Evolutionary conservation across 2,113 vertebrate genomes (phyloP), one percentile per base, ranked within the genome.

Genomic region (Mustela nigripes): DNA sequence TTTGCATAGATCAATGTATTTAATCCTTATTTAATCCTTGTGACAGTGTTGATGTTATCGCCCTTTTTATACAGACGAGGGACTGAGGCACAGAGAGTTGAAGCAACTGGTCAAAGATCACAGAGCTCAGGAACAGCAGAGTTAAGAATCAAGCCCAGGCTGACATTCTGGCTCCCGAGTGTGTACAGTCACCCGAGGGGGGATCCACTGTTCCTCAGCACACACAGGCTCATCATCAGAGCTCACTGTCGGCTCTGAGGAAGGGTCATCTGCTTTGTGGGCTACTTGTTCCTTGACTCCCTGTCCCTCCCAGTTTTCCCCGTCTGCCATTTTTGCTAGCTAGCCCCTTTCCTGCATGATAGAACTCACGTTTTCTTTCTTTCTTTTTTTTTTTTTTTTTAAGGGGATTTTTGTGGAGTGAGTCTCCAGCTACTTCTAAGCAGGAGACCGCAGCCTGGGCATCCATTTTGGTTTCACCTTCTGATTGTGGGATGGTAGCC

Each of bases 81-180:
- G 69, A 42, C 74, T 62, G 83, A 93, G 73, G 33, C 82, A 76
- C 56, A 92, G 71, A 91, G 73, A 81, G 67, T 15, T 60, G 63
- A 73, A 95, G 93, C 28, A 80, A 83, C 53, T 76, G 95, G 71
- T n/a, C 78, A 26, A n/a, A 79, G 33, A 33, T 58, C 78, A 86
- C 79, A 89, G 63, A 86, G 45, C 86, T 85, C 21, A 73, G 11
- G 69, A 36, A 26, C 31, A 63, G 36, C 78, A 21, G 58, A 56
- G 58, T 74, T 21, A 33, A 33, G 88, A 86, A 11, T 39, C 4
- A 28, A 74, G 79, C 21, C 42, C 9, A 26, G 50, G 58, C 18
- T 10, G 53, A 36, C 22, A 48, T 33, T 2, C 2, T 8, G 78
- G 18, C 65, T 84, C 63, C 42, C 3, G 48, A 42, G n/a, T 12